Evolutionary conservation across 2,888 invertebrate genomes (phyloP), one percentile per base, ranked within the genome.

Genomic region (Pseudococcus longispinus): DNA sequence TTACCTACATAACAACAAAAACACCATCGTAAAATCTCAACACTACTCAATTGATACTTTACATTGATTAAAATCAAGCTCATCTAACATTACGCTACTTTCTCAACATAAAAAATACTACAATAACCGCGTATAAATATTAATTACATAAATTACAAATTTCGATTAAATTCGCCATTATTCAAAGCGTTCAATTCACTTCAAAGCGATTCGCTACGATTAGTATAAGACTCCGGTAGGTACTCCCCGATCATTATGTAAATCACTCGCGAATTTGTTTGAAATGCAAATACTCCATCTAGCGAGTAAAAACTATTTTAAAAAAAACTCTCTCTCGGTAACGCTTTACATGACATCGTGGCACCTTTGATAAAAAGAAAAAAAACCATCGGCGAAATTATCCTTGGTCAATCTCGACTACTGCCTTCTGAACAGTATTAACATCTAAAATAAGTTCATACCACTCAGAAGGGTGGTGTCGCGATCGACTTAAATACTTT

Each of bases 371-470:
- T 1, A 74, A 32, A 42, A 42, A 42, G 42, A 42, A 80, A 80
- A 26, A 1, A 20, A 51, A 55, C n/a, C 20, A 15, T 20, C 51
- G 51, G 51, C 13, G 20, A 80, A 80, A 80, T 42, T 11, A 80
- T 80, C 42, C 42, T 83, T n/a, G 80, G 77, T 77, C 80, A 37
- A 51, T n/a, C 77, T 26, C 87, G 82, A 83, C 87, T 87, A 87
- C 80, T 77, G 87, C 87, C 87, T 87, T 87, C 87, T 87, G 87
- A 87, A 87, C 87, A 87, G 87, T 87, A 87, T 87, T 87, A 87
- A 87, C 87, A 87, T 83, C 26, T 29, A 82, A 87, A 83, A 87
- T 77, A 46, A 87, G 87, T 80, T 87, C 55, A 87, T 87, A 87
- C 87, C 82, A 87, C 82, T 70, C 87, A 87, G 87, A 87, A 87